These are phyloP conservation scores for Hypercompe scribonia DNA, from an alignment of 2,888 invertebrate species.

Conservation along the genomic window DNA sequence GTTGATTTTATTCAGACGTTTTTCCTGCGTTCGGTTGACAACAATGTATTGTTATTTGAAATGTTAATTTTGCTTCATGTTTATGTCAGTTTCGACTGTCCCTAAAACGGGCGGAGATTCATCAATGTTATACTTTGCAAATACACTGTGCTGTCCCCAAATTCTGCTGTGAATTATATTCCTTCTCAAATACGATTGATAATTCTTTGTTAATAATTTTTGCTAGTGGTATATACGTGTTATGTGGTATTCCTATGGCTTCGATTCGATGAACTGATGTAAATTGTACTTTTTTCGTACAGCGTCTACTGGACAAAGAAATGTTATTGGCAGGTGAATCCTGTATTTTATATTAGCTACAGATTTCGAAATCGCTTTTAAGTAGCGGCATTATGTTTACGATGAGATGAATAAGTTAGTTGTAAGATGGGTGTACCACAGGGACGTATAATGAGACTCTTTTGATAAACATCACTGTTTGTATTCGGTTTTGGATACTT, in stretches of 20 bases:
- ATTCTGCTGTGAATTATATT: constrained; percentile 1
- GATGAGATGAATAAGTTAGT: constrained; percentile 48
- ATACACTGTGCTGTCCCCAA: constrained; percentile 24
- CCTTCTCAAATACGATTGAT: constrained; percentile 9
- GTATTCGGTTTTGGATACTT: neutral
- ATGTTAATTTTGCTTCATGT: constrained; percentile 80
- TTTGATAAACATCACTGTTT: neutral
- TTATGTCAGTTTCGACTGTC: constrained; percentile 77
- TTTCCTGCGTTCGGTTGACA: constrained; percentile 69
- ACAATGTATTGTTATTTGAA: constrained; percentile 79
- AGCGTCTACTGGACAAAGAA: constrained; percentile 75
- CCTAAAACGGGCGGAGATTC: constrained; percentile 78
- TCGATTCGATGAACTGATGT: constrained; percentile 78
- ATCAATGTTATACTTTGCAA: constrained; percentile 73
- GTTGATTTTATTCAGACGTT: constrained; percentile 63
- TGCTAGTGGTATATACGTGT: constrained; percentile 23
- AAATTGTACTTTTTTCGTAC: constrained; percentile 70
- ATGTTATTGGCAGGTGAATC: constrained; percentile 81
- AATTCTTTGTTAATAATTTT: constrained; percentile 22
- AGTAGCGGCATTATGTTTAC: constrained; percentile 54
- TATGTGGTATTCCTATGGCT: constrained; percentile 58
- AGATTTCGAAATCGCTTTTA: constrained; percentile 65
- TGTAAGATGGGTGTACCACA: constrained; percentile 30
- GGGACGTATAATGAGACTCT: constrained; percentile 16
- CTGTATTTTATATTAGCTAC: constrained; percentile 74